Evolutionary conservation across 2,113 vertebrate genomes (phyloP), one percentile per base, ranked within the genome.

Genomic region (Sitta europaea): DNA sequence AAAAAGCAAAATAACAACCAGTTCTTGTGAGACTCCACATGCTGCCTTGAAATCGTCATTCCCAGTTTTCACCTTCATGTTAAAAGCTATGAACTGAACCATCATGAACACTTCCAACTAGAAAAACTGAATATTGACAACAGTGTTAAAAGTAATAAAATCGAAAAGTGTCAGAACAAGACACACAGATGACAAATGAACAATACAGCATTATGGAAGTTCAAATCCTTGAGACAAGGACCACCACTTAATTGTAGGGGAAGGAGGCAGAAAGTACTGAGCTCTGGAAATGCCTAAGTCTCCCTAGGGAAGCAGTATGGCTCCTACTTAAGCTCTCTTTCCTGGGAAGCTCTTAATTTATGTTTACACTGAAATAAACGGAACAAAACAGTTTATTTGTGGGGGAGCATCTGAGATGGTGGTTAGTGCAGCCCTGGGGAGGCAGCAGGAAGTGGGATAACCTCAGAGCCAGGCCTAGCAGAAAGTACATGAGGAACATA

Each of bases 371-470:
- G 95, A 97, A 97, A 97, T 90, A 98, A 95, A 94, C 68, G 58
- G 91, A 96, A 96, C 93, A 95, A 88, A 96, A 92, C 88, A 97
- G 92, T 95, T 97, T 97, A 95, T 93, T 97, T 96, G 94, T 96
- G 79, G 94, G 95, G 92, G 95, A 89, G 94, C 91, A 95, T 93
- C 71, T 86, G 74, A 95, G 88, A 97, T 88, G 85, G 92, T 96
- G 96, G 90, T 97, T 93, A 96, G 87, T 20, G 27, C 84, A 96
- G 71, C 92, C 93, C 96, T 92, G 65, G 94, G 96, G 96, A 97
- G 59, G 95, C 53, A 97, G 94, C 96, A 98, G 98, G 97, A 98
- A 98, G 97, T 96, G 86, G 97, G 96, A 96, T 97, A 98, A 97
- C 97, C 97, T 97, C 96, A 94, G 92, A 98, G 96, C 94, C 96